Percentiles rank a stretch among this genome's conserved stretches.
These are phyloP conservation scores for Scrobipalpa costella DNA, from an alignment of 2,888 invertebrate genomes.

Conservation along the genomic window DNA sequence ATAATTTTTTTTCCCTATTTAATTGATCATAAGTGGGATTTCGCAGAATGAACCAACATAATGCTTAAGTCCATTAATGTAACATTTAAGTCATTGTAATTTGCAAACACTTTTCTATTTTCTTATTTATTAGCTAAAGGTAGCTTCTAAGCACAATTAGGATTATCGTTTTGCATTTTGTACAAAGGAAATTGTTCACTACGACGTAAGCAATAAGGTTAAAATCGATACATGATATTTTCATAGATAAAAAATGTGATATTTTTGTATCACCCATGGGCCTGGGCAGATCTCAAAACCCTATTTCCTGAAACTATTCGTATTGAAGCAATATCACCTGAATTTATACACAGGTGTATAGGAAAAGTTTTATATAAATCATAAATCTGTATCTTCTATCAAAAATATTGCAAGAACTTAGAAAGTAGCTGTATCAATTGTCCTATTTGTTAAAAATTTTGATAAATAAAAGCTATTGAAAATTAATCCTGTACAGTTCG, in stretches of 20 bases:
- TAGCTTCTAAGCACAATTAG: constrained; percentile 67
- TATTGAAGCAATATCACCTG: background rate
- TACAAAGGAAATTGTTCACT: constrained; percentile 63
- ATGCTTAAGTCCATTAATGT: constrained; percentile 39
- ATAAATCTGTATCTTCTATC: background rate
- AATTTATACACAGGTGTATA: background rate
- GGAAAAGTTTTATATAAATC: background rate
- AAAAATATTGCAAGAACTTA: background rate
- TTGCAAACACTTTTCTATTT: constrained; percentile 54
- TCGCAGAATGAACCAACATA: constrained; percentile 6
- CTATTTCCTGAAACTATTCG: constrained; percentile 5
- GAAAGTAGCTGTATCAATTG: background rate
- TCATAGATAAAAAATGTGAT: constrained; percentile 76
- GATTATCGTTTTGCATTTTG: constrained; percentile 65
- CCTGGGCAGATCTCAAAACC: constrained; percentile 34
- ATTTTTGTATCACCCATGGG: constrained; percentile 64
- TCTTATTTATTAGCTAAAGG: constrained; percentile 60
- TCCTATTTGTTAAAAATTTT: background rate
- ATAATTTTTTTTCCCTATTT: too few species aligned
- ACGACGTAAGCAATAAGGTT: constrained; percentile 61
- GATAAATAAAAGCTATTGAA: background rate
- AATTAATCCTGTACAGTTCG: too few species aligned
- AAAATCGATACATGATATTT: constrained; percentile 60
- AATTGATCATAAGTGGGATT: background rate
- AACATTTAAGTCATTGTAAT: constrained; percentile 54